Evolutionary conservation across 2,113 vertebrate species (phyloP), one percentile per base, ranked within the genome.

Genomic region (Hiodon alosoides): DNA sequence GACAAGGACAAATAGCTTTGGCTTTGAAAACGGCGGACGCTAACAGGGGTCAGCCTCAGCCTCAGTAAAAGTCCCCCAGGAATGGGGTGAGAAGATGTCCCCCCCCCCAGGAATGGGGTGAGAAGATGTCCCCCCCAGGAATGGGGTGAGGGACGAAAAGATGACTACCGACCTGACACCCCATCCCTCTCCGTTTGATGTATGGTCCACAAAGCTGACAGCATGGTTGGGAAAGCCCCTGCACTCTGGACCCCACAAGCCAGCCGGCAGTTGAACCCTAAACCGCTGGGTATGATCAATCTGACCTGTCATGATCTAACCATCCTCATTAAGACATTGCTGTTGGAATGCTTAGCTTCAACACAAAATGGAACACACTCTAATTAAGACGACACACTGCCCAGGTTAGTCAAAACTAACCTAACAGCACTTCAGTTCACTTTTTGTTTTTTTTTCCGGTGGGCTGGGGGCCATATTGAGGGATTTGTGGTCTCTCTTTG

Each of bases 241-340:
- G 57, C 65, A 80, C 79, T 76, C 67, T 65, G 75, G 82, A 85
- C 48, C 74, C 57, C 76, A 72, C 59, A 51, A 80, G 72, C 58
- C 75, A 83, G 77, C 86, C 78, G 54, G 6, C 79, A 87, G 81
- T 85, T 80, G 84, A 82, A 86, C 84, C 81, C 82, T 79, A 80
- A 88, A 84, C 79, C 58, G 80, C 83, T 77, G 78, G 74, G 70
- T 77, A 78, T 73, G 71, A 77, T 87, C 85, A 79, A 77, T 91
- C 88, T 89, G 83, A 85, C 81, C 83, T 91, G 90, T 89, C 89
- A 89, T 71, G 69, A 65, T 82, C 74, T 87, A 88, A 89, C 88
- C 86, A 89, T 78, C 52, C 82, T 83, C 83, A 89, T 89, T 90
- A 86, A 79, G 85, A 72, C 80, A 76, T 73, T 84, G 81, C 87